These are phyloP conservation scores for Pammene fasciana DNA, from an alignment of 2,888 invertebrate genomes.

Conservation along the genomic window DNA sequence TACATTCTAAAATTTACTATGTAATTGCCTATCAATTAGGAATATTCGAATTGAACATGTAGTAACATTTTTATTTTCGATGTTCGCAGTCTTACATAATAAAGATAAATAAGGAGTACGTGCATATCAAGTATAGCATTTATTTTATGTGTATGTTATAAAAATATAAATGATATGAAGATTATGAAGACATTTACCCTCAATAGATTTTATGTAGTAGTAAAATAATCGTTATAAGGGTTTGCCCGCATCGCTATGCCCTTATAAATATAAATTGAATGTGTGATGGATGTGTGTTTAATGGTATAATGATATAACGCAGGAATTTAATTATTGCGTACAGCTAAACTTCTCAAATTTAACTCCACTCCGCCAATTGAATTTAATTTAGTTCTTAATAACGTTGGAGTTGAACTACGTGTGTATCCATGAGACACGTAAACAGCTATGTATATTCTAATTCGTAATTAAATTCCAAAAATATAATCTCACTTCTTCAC, in stretches of 20 bases:
- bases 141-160: not conserved
- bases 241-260: conserved; percentile 35
- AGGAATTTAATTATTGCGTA: conserved; percentile 26
- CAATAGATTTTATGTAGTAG: not conserved
- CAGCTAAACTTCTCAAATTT: conserved; percentile 7
- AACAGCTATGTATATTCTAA: no score
- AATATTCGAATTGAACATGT: no score
- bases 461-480: no score
- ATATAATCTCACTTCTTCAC: no score
- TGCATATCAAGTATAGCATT: not conserved
- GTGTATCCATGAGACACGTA: no score
- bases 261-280: conserved; percentile 38
- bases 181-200: not conserved
- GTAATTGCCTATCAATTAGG: not conserved
- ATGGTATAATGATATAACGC: conserved; percentile 31
- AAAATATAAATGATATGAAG: conserved; percentile 2
- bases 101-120: not conserved
- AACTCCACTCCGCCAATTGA: no score
- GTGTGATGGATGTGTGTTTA: conserved; percentile 35
- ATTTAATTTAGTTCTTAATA: no score
- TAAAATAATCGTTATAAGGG: conserved; percentile 21
- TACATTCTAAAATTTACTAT: no score
- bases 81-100: no score
- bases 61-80: no score
- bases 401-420: no score